phyloP scores from a whole-genome alignment of 2,888 invertebrate species.

The Trypoxylon attenuatum region DNA sequence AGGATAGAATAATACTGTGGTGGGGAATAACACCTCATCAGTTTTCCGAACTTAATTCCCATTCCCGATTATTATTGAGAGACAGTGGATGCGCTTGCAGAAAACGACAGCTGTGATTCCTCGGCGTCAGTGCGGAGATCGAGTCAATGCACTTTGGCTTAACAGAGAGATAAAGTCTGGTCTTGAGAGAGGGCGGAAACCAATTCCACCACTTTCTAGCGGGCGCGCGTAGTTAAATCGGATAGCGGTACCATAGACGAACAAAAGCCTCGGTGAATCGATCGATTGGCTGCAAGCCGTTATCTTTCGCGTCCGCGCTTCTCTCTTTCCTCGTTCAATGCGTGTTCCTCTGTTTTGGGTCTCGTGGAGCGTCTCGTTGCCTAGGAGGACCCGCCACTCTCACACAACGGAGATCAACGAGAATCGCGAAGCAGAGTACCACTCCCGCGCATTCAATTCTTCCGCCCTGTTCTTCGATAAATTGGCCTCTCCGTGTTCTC shows the following conservation, averaged over 20 bases:
- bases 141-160: constrained; percentile 55
- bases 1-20: no score
- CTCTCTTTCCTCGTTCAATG: constrained; percentile 52
- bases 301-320: constrained; percentile 68
- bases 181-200: no score
- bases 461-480: not conserved
- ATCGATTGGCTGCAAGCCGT: constrained; percentile 68
- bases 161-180: constrained; percentile 49
- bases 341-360: constrained; percentile 34
- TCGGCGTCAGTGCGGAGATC: not conserved
- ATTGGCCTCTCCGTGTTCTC: not conserved
- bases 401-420: constrained; percentile 20
- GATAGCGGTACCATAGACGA: constrained; percentile 59
- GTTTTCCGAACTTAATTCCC: no score
- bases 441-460: not conserved
- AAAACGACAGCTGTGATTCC: no score
- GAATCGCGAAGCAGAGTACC: constrained; percentile 16
- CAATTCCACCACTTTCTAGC: constrained; percentile 47
- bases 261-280: constrained; percentile 68
- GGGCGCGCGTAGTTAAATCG: constrained; percentile 65
- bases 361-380: no score
- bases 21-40: no score
- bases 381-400: not conserved
- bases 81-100: no score
- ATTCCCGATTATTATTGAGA: no score